Evolutionary conservation across 2,113 vertebrate species (phyloP), one percentile per base, ranked within the genome.

Genomic region (Corythaeola cristata): DNA sequence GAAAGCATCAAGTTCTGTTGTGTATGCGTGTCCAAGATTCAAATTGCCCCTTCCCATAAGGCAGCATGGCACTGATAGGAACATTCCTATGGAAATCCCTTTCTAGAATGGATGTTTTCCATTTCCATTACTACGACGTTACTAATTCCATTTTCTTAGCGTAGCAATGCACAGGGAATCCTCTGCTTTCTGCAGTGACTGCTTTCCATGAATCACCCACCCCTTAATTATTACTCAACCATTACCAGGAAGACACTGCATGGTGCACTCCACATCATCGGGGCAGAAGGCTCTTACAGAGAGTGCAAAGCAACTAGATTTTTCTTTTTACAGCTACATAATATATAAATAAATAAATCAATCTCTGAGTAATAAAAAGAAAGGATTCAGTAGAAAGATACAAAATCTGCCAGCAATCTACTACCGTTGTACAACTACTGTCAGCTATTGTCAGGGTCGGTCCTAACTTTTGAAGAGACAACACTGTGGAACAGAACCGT

Each of bases 401-500:
- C 2, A 35, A 58, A 63, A 63, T 47, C 16, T 62, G 16, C 67
- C 45, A 20, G 30, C 15, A 32, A 5, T 44, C 21, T 72, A 23
- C 45, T 60, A 14, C 15, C 72, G 44, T 37, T 66, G 45, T 27
- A 56, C 9, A 3, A 53, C 22, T 74, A 7, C 50, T 62, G 47
- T n/a, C 60, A 53, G 47, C 35, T 62, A 6, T 3, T 75, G 47
- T 56, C 53, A 62, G 63, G 22, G 18, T 56, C 39, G 22, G 18
- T 53, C 39, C 21, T 37, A 15, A 60, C 49, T 91, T 69, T 37
- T 22, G 64, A 73, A 58, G 11, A 15, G 28, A 4, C 5, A 67
- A 63, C 8, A 4, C 23, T 0, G 1, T 17, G 71, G 62, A n/a
- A 35, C 47, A 75, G 69, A 78, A 82, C 6, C 2, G 0, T 41